Percentiles rank a stretch among this genome's conserved stretches.
These are phyloP conservation scores for Autographa pulchrina DNA, from an alignment of 2,888 invertebrate species.

Conservation along the genomic window DNA sequence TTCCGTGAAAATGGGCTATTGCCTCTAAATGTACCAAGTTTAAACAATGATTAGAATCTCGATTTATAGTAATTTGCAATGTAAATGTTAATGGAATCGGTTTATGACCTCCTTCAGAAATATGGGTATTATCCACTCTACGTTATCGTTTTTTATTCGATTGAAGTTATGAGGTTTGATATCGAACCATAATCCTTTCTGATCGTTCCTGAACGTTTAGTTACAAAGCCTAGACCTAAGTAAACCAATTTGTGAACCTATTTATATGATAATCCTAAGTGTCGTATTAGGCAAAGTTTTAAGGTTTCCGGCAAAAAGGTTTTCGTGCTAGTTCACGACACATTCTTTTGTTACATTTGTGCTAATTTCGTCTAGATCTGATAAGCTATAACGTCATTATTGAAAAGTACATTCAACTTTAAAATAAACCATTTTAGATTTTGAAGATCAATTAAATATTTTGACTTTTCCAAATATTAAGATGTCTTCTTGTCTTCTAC, in stretches of 20 bases:
- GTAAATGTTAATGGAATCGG: slow-evolving; percentile 78
- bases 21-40: slow-evolving; percentile 78
- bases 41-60: slow-evolving; percentile 82
- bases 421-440: too few species aligned
- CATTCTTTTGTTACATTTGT: neutral
- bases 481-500: too few species aligned
- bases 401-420: neutral
- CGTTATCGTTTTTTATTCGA: slow-evolving; percentile 57
- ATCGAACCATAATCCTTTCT: slow-evolving; percentile 35
- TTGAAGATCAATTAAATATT: too few species aligned
- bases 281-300: neutral
- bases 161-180: slow-evolving; percentile 27
- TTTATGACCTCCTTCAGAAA: slow-evolving; percentile 67
- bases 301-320: neutral
- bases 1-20: slow-evolving; percentile 80
- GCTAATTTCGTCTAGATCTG: neutral
- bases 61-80: slow-evolving; percentile 83
- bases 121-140: slow-evolving; percentile 57
- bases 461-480: too few species aligned
- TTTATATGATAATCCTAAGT: slow-evolving; percentile 16
- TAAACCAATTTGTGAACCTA: slow-evolving; percentile 29
- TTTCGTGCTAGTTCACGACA: neutral
- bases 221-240: slow-evolving; percentile 25
- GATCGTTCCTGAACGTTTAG: slow-evolving; percentile 30
- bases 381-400: neutral